Percentiles rank a stretch among this genome's conserved stretches.
phyloP scores from a whole-genome alignment of 2,888 invertebrate genomes.

The Ypsolopha scabrella region DNA sequence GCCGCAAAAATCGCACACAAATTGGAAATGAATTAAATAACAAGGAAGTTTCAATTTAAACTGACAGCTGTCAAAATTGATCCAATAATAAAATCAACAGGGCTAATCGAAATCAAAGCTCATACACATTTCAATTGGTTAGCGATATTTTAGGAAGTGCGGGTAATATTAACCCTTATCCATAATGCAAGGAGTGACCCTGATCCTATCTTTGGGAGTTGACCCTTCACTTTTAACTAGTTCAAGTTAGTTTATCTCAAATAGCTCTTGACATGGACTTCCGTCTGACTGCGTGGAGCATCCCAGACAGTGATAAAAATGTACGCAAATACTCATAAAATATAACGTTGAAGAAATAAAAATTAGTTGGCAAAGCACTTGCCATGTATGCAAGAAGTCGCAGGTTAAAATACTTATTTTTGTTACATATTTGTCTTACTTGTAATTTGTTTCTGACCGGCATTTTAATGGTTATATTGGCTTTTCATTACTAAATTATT shows the following conservation, averaged over 20 bases:
- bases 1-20: too few relatives aligned
- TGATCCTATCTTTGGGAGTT: constrained; percentile 8
- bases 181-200: constrained; percentile 9
- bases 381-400: too few relatives aligned
- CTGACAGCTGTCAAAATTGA: constrained; percentile 41
- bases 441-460: too few relatives aligned
- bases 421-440: too few relatives aligned
- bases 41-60: constrained; percentile 36
- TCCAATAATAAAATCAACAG: constrained; percentile 33
- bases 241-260: constrained; percentile 50
- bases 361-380: too few relatives aligned
- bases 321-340: background rate
- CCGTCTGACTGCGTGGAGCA: constrained; percentile 30
- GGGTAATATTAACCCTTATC: constrained; percentile 17
- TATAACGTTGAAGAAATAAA: background rate
- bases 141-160: constrained; percentile 17
- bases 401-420: too few relatives aligned
- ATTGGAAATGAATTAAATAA: constrained; percentile 14
- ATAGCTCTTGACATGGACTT: constrained; percentile 47
- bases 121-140: constrained; percentile 17
- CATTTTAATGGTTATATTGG: too few relatives aligned
- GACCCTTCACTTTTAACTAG: constrained; percentile 39
- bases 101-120: constrained; percentile 35
- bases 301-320: constrained; percentile 8
- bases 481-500: too few relatives aligned